Conservation (phyloP, 2,797 vertebrate genomes). For the Acrossocheilus fasciatus region DNA sequence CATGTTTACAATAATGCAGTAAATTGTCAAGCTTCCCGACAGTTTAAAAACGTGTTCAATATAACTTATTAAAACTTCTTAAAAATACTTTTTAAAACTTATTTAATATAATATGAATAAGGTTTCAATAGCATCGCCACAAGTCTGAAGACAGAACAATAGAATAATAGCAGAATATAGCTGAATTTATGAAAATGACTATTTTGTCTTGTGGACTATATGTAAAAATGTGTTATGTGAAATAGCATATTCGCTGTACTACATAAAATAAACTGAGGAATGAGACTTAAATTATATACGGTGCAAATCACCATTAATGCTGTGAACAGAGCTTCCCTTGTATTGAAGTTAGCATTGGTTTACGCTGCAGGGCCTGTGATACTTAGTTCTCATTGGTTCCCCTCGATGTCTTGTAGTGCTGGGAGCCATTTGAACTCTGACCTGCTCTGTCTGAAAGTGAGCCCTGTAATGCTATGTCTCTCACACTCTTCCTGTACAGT, state of each 20-base stretch:
- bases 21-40: background rate
- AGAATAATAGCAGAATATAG: background rate
- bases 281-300: background rate
- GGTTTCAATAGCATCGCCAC: background rate
- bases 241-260: background rate
- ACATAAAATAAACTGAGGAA: background rate
- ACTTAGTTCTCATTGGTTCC: constrained; percentile 22
- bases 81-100: no score
- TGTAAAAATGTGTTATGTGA: background rate
- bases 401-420: constrained; percentile 12
- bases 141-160: background rate
- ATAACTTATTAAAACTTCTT: no score
- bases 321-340: background rate
- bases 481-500: constrained; percentile 37
- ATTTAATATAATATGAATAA: background rate
- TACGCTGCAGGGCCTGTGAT: constrained; percentile 5
- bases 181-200: background rate
- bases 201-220: background rate
- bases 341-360: background rate
- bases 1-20: background rate
- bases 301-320: background rate
- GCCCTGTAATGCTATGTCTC: constrained; percentile 21
- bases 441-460: constrained; percentile 1
- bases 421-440: constrained; percentile 17
- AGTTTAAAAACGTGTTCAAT: background rate